Base-by-base conservation (phyloP, 2,797 vertebrate genomes). In the Manis pentadactyla region DNA sequence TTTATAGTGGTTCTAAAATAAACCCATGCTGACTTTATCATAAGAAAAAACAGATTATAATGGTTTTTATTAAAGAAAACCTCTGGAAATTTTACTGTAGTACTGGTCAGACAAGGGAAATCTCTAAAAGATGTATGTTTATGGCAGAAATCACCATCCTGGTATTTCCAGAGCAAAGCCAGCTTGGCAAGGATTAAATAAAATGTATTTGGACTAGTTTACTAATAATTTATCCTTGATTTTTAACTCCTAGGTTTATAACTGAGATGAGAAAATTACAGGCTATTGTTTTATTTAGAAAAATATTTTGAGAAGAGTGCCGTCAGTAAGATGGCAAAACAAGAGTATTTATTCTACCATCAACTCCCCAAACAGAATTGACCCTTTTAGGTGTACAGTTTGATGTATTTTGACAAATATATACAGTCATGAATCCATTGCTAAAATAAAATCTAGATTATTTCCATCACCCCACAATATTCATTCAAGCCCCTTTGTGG, bases 371-470 rank as follows among this genome's bases (percentile, higher is more conserved):
- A 61, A 51, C 17, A 71, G 66, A 95, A 88, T 91, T 93, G 88
- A 86, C 49, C 21, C 55, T 75, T 73, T 90, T 64, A 89, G 51
- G 15, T 73, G 9, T 85, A 66, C 83, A 91, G 46, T 94, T 95
- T 87, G 39, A 68, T 61, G 61, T 88, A 18, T 75, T 93, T 79
- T 97, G 46, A 95, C 73, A 97, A 95, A 89, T 79, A 71, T 61
- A 91, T 69, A 61, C 31, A 91, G 18, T 89, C 34, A 49, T 66
- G 87, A 91, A 64, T 84, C 63, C 21, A 69, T 34, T 86, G 84
- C 37, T 42, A 93, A 95, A 74, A 78, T 97, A 23, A 96, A 96
- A 93, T 68, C 86, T 11, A 61, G 66, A 91, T 74, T 49, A 87
- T 74, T 91, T 95, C 68, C 15, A 53, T 94, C 75, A 59, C 8